A percentile compares a stretch with the other conserved stretches of the same genome.
phyloP scores from a whole-genome alignment of 2,888 invertebrate species.

The Drosophila paramelanica region DNA sequence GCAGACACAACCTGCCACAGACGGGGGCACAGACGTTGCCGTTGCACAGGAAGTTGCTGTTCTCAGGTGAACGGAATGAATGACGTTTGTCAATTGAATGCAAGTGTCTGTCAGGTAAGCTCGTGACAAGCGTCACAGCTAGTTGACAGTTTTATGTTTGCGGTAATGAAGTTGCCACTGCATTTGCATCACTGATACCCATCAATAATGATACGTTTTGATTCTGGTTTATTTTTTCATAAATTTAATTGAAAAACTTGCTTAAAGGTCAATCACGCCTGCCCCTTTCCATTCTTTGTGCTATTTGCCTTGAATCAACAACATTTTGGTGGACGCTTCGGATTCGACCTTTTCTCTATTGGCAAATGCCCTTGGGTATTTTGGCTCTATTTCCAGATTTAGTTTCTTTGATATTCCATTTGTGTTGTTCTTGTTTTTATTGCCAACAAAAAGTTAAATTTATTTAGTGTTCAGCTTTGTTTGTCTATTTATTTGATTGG shows the following conservation, averaged over 20 bases:
- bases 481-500: constrained; percentile 75
- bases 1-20: constrained; percentile 8
- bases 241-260: constrained; percentile 65
- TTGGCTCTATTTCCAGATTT: constrained; percentile 31
- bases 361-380: constrained; percentile 29
- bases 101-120: constrained; percentile 38
- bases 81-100: constrained; percentile 69
- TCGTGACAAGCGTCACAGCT: constrained; percentile 5
- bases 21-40: neutral
- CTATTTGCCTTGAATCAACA: constrained; percentile 60
- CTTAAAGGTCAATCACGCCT: constrained; percentile 23
- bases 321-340: constrained; percentile 19
- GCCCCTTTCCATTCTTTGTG: constrained; percentile 21
- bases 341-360: constrained; percentile 30
- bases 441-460: constrained; percentile 53
- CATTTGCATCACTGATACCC: constrained; percentile 27
- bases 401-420: constrained; percentile 25
- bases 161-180: constrained; percentile 38
- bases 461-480: constrained; percentile 65
- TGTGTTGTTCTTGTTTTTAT: neutral
- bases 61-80: constrained; percentile 30
- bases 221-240: constrained; percentile 33
- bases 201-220: constrained; percentile 8
- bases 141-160: constrained; percentile 40
- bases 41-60: constrained; percentile 24